phyloP scores from a whole-genome alignment of 1,140 invertebrate genomes.

The Caenorhabditis latens region DNA sequence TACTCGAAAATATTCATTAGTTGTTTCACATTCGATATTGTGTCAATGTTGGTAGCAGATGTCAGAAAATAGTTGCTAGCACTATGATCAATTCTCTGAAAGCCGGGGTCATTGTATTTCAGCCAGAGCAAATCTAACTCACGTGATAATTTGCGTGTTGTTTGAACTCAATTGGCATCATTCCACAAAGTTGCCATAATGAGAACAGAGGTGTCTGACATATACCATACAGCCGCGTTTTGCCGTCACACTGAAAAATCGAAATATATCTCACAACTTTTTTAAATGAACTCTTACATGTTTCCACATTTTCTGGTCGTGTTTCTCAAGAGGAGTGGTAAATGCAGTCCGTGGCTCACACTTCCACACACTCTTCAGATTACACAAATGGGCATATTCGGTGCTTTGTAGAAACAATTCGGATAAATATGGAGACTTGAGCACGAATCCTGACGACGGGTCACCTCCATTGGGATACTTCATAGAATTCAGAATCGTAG shows the following conservation, averaged over 20 bases:
- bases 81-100: conserved; percentile 36
- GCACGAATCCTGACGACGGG: conserved; percentile 14
- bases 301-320: conserved; percentile 7
- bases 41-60: conserved; percentile 29
- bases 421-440: conserved; percentile 25
- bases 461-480: conserved; percentile 42
- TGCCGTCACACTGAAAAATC: conserved; percentile 15
- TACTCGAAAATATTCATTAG: conserved; percentile 39
- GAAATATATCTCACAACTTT: not conserved
- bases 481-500: conserved; percentile 14
- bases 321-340: conserved; percentile 1
- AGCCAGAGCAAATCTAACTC: not conserved
- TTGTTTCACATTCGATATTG: conserved; percentile 38
- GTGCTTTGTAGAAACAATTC: conserved; percentile 33
- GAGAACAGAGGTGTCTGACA: conserved; percentile 27
- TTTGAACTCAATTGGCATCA: conserved; percentile 39
- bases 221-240: not conserved
- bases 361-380: conserved; percentile 46
- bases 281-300: not conserved
- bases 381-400: conserved; percentile 29
- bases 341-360: conserved; percentile 27
- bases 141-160: conserved; percentile 41
- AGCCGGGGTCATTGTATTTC: not conserved
- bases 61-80: conserved; percentile 36
- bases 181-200: conserved; percentile 26